Percentiles rank a stretch among this genome's conserved stretches.
Evolutionary conservation across 2,888 invertebrate species (phyloP).

Genomic region (Neoaliturus tenellus): DNA sequence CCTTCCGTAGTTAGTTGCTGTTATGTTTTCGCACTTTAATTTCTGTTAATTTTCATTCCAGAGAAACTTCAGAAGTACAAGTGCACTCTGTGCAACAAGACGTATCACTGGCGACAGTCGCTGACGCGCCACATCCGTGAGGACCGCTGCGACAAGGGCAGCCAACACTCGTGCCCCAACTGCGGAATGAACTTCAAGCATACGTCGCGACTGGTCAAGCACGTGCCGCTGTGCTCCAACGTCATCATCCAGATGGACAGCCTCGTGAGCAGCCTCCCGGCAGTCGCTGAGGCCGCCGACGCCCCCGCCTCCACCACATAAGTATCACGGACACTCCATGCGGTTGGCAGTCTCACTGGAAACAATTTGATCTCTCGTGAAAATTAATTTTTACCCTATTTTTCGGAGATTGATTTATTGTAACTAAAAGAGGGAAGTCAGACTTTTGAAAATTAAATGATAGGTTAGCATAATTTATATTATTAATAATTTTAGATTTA

Average conservation of each 20-base stretch:
- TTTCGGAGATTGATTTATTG: no score
- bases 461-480: no score
- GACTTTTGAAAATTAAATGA: no score
- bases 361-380: no score
- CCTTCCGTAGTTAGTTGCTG: neutral
- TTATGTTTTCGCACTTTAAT: slow-evolving; percentile 2
- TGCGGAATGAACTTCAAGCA: slow-evolving; percentile 71
- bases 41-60: neutral
- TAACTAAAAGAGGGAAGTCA: no score
- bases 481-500: no score
- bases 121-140: slow-evolving; percentile 73
- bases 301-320: slow-evolving; percentile 27
- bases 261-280: slow-evolving; percentile 6
- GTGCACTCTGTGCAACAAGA: slow-evolving; percentile 80
- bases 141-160: slow-evolving; percentile 78
- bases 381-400: no score
- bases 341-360: neutral
- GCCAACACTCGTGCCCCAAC: slow-evolving; percentile 81
- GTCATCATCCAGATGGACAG: slow-evolving; percentile 47
- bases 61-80: slow-evolving; percentile 54
- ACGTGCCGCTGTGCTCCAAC: slow-evolving; percentile 62
- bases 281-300: neutral
- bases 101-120: slow-evolving; percentile 78
- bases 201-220: slow-evolving; percentile 65
- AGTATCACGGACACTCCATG: neutral